These are phyloP conservation scores for Tupaia chinensis DNA, from an alignment of 2,113 vertebrate genomes.

Conservation along the genomic window DNA sequence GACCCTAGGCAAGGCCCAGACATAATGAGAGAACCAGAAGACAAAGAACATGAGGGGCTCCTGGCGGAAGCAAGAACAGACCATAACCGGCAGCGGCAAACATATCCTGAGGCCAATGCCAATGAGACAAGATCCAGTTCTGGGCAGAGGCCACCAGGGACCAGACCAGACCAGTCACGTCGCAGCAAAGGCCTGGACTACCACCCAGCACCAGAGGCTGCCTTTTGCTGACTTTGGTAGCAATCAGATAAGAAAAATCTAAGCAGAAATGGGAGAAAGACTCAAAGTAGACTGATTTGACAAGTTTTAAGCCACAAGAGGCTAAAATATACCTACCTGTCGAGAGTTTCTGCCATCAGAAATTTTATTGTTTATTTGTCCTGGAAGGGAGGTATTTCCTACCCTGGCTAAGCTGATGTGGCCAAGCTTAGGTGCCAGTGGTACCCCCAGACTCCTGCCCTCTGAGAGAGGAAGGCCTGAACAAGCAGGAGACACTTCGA, in stretches of 20 bases:
- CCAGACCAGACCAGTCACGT: not conserved
- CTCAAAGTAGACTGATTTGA: not conserved
- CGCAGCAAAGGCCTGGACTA: not conserved
- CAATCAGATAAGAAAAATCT: not conserved
- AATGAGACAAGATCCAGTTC: not conserved
- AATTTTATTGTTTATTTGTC: not conserved
- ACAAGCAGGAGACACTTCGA: not conserved
- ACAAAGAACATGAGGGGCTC: not conserved
- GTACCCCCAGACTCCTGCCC: not conserved
- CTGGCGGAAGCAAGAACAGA: not conserved
- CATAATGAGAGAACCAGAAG: not conserved
- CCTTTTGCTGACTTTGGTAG: not conserved
- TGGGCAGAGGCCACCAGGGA: not conserved
- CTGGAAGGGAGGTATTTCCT: not conserved
- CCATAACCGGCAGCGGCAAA: not conserved
- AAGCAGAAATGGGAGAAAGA: not conserved
- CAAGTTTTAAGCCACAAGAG: not conserved
- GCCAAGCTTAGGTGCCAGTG: not conserved
- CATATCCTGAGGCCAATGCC: not conserved
- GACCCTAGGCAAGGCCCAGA: not conserved
- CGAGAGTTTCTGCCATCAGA: not conserved
- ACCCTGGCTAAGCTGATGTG: no score
- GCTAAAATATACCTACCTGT: not conserved
- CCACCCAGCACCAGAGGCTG: not conserved
- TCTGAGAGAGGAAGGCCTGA: not conserved